These are phyloP conservation scores for Ganaspis brasiliensis DNA, from an alignment of 2,888 invertebrate genomes.

Conservation along the genomic window DNA sequence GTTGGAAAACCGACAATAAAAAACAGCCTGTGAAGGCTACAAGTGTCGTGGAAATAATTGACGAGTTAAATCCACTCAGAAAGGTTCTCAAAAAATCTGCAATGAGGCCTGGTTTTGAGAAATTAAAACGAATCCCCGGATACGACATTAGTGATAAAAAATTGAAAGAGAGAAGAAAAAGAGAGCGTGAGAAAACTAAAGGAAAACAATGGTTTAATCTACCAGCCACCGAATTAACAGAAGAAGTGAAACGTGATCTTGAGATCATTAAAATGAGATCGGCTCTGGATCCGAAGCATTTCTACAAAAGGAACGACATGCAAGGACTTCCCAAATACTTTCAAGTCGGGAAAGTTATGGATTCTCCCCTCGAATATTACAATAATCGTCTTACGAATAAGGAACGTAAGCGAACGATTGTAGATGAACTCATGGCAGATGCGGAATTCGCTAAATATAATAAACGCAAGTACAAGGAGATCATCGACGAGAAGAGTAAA, in stretches of 20 bases:
- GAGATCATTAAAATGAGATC: constrained; percentile 96
- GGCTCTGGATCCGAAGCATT: constrained; percentile 94
- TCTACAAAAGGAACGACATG: constrained; percentile 96
- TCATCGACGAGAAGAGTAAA: constrained; percentile 87
- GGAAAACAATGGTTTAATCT: constrained; percentile 95
- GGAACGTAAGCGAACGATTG: constrained; percentile 93
- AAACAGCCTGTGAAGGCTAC: constrained; percentile 50
- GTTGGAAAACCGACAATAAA: constrained; percentile 69
- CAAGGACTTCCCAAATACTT: constrained; percentile 96
- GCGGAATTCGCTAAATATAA: constrained; percentile 91
- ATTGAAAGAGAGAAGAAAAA: constrained; percentile 84
- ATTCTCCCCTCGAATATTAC: constrained; percentile 93
- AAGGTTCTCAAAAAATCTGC: constrained; percentile 85
- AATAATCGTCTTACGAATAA: constrained; percentile 91
- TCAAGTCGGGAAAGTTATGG: constrained; percentile 91
- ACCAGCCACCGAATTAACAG: constrained; percentile 93
- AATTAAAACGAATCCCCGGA: constrained; percentile 83
- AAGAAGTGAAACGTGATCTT: constrained; percentile 93
- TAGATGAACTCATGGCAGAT: constrained; percentile 96
- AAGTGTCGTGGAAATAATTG: constrained; percentile 79
- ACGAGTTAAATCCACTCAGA: constrained; percentile 79
- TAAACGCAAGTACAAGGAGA: constrained; percentile 90
- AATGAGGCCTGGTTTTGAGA: constrained; percentile 86
- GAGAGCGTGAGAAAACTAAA: constrained; percentile 89
- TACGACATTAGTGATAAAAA: constrained; percentile 83